These are phyloP conservation scores for Habroteleia sp. DNA, from an alignment of 2,888 invertebrate species.

Conservation along the genomic window DNA sequence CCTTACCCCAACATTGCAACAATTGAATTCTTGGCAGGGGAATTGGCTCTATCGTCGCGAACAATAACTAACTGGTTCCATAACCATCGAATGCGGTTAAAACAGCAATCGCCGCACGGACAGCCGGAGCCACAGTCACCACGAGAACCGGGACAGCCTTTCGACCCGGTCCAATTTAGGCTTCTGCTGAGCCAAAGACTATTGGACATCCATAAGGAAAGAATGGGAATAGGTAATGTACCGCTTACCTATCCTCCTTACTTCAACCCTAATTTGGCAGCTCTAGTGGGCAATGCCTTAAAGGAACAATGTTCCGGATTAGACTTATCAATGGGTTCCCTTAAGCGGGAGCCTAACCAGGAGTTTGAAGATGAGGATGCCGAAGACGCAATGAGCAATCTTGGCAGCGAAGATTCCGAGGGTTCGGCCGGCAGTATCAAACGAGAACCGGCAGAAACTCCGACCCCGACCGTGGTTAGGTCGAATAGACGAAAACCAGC, in stretches of 20 bases:
- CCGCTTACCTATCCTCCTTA: slow-evolving; percentile 90
- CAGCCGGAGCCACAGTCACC: slow-evolving; percentile 88
- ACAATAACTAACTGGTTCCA: slow-evolving; percentile 99
- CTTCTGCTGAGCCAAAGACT: slow-evolving; percentile 93
- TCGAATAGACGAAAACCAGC: slow-evolving; percentile 94
- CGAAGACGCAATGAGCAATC: slow-evolving; percentile 87
- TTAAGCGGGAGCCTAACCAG: slow-evolving; percentile 89
- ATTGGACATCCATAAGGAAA: slow-evolving; percentile 92
- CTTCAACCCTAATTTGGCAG: slow-evolving; percentile 89
- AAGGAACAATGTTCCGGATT: slow-evolving; percentile 92
- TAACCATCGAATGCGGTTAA: slow-evolving; percentile 98
- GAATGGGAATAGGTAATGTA: slow-evolving; percentile 89
- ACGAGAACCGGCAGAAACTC: slow-evolving; percentile 72
- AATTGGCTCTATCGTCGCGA: slow-evolving; percentile 94
- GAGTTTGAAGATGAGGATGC: slow-evolving; percentile 88
- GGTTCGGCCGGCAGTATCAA: slow-evolving; percentile 79
- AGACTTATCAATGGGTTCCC: slow-evolving; percentile 91
- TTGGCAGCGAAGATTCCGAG: slow-evolving; percentile 86
- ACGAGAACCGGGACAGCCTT: slow-evolving; percentile 89
- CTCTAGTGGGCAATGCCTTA: slow-evolving; percentile 87
- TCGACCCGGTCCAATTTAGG: slow-evolving; percentile 96
- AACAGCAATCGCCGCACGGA: slow-evolving; percentile 93
- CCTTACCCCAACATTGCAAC: slow-evolving; percentile 98
- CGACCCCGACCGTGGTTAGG: slow-evolving; percentile 81
- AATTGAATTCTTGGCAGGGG: slow-evolving; percentile 96